These are phyloP conservation scores for Callyntrura guangdongensis DNA, from an alignment of 2,888 invertebrate species.

Conservation along the genomic window DNA sequence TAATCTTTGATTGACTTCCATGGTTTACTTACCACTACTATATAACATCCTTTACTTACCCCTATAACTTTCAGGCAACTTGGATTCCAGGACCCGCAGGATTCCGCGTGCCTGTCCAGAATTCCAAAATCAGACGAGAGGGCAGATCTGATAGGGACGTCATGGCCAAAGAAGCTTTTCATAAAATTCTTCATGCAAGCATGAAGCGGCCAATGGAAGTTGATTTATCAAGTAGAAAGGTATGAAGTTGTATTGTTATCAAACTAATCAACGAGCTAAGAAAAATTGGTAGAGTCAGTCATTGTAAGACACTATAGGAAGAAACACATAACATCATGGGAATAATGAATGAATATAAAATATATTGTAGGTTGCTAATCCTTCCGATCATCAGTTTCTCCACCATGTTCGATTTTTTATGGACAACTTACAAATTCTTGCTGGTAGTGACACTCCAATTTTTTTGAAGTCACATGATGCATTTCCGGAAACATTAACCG, in stretches of 20 bases:
- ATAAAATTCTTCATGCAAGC: constrained; percentile 51
- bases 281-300: no score
- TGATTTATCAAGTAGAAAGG: constrained; percentile 22
- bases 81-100: no score
- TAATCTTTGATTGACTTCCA: no score
- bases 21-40: no score
- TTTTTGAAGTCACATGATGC: background rate
- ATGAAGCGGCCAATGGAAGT: constrained; percentile 46
- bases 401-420: background rate
- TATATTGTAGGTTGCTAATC: background rate
- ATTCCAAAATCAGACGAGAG: constrained; percentile 12
- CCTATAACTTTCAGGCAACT: background rate
- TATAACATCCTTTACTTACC: no score
- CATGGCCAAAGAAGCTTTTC: constrained; percentile 53
- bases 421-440: constrained; percentile 40
- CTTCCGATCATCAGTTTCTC: constrained; percentile 38
- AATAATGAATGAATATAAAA: no score
- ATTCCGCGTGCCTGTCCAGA: background rate
- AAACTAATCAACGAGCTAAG: background rate
- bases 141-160: constrained; percentile 41
- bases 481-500: background rate
- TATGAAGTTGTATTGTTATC: background rate
- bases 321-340: no score
- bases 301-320: no score
- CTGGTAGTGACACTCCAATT: constrained; percentile 39